Evolutionary conservation across 1,140 invertebrate species (phyloP).

Genomic region (Drosophila kikkawai): DNA sequence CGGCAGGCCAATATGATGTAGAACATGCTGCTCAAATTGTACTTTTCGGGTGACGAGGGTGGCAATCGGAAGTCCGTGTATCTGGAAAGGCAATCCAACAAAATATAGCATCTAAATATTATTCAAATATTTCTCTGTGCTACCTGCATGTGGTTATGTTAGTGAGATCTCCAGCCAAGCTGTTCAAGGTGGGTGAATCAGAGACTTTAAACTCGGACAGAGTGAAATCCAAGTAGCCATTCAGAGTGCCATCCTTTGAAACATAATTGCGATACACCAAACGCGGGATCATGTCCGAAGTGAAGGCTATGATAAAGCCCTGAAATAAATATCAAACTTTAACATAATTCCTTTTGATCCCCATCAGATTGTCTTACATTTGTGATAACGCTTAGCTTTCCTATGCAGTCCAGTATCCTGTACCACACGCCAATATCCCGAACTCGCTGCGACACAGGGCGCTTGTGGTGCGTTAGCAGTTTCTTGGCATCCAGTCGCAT

Average conservation of each 20-base stretch:
- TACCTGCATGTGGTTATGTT: conserved; percentile 85
- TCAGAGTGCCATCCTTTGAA: conserved; percentile 87
- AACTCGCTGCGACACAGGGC: conserved; percentile 94
- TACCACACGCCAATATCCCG: conserved; percentile 97
- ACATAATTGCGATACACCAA: conserved; percentile 91
- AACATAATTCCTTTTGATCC: background rate
- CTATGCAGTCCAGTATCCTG: conserved; percentile 94
- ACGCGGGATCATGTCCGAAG: conserved; percentile 98
- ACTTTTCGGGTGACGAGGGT: conserved; percentile 88
- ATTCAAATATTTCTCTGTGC: background rate
- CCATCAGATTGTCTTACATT: conserved; percentile 89
- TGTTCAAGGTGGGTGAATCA: conserved; percentile 88
- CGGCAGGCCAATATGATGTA: conserved; percentile 96
- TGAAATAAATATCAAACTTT: conserved; percentile 83
- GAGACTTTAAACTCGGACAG: conserved; percentile 92
- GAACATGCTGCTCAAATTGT: conserved; percentile 91
- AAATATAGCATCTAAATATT: background rate
- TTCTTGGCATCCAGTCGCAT: conserved; percentile 95
- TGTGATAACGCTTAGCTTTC: conserved; percentile 95
- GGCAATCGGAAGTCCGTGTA: conserved; percentile 92
- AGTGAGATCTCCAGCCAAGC: conserved; percentile 65
- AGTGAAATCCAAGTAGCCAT: conserved; percentile 93
- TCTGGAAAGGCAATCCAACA: conserved; percentile 24
- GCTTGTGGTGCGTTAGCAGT: conserved; percentile 92
- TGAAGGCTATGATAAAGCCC: conserved; percentile 99